Percentiles rank a stretch among this genome's conserved stretches.
These are phyloP conservation scores for Turnix velox DNA, from an alignment of 2,113 vertebrate genomes.

Conservation along the genomic window DNA sequence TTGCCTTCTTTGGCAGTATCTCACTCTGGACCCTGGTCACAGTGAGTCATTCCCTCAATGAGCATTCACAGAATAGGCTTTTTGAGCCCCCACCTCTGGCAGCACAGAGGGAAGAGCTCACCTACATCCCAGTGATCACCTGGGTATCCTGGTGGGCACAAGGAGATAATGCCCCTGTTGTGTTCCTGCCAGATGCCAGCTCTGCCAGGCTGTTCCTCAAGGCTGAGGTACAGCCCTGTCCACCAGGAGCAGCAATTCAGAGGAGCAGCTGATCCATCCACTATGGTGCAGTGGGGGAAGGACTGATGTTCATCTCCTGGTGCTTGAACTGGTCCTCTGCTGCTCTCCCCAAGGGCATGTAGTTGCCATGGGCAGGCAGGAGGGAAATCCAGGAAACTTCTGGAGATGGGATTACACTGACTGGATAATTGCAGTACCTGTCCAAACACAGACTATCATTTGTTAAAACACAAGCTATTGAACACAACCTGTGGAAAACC, in stretches of 20 bases:
- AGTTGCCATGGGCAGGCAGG: background rate
- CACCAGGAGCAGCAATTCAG: background rate
- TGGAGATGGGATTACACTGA: background rate
- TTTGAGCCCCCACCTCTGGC: background rate
- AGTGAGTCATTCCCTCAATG: accelerated
- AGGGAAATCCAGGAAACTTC: background rate
- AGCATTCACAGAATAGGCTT: background rate
- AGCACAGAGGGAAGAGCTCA: slow-evolving; percentile 5
- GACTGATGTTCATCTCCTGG: background rate
- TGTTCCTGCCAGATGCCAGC: slow-evolving; percentile 61
- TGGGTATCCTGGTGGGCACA: slow-evolving; percentile 54
- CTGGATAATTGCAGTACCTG: background rate
- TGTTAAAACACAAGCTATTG: background rate
- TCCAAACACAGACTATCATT: background rate
- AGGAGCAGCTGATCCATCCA: background rate
- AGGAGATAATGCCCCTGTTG: slow-evolving; percentile 39
- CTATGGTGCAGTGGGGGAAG: background rate
- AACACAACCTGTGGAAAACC: background rate
- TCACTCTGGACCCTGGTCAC: background rate
- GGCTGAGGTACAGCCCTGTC: slow-evolving; percentile 31
- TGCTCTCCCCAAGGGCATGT: background rate
- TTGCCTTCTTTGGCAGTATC: background rate
- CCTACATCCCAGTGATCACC: slow-evolving; percentile 47
- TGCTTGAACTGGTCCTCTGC: background rate
- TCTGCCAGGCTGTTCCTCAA: slow-evolving; percentile 67